These are phyloP conservation scores for Vipera ursinii DNA, from an alignment of 2,797 vertebrate genomes.

Conservation along the genomic window DNA sequence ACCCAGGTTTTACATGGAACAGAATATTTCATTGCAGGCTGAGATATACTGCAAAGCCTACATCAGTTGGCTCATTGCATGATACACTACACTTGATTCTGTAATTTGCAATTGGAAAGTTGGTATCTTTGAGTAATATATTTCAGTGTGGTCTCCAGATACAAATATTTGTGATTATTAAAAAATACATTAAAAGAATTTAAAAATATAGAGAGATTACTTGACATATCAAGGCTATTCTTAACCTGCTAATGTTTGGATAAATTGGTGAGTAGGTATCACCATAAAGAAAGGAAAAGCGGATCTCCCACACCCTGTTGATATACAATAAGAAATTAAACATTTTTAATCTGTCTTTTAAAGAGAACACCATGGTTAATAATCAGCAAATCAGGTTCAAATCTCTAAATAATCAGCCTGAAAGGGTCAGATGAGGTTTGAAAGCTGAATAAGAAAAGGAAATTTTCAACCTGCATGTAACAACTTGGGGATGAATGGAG, in stretches of 20 bases:
- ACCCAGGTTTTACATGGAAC: neutral
- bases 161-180: neutral
- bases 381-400: neutral
- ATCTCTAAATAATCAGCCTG: neutral
- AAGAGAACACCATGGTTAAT: neutral
- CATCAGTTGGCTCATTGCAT: neutral
- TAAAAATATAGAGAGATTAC: neutral
- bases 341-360: neutral
- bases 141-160: neutral
- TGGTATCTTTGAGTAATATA: neutral
- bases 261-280: neutral
- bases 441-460: neutral
- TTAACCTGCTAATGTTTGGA: neutral
- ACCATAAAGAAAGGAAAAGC: neutral
- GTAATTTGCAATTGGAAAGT: neutral
- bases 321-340: neutral
- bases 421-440: neutral
- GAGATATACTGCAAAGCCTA: neutral
- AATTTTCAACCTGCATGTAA: neutral
- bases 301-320: neutral
- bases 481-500: neutral
- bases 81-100: neutral
- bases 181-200: neutral
- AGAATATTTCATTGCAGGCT: neutral
- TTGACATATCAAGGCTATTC: neutral